Base-by-base conservation (phyloP, 2,888 invertebrate genomes). In the Cancer borealis region DNA sequence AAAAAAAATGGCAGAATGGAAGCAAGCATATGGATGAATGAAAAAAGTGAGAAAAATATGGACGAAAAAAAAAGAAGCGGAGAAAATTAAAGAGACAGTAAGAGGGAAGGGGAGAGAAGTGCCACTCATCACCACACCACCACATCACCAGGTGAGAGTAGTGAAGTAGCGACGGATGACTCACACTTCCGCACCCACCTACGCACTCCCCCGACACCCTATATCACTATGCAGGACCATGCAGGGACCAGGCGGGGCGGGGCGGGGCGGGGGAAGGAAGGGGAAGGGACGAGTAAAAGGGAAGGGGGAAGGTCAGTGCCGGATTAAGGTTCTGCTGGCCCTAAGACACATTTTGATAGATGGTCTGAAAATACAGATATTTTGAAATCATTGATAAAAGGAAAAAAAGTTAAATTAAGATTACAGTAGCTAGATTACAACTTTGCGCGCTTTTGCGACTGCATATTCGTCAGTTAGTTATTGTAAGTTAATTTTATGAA, bases 201-300 rank as follows among this genome's bases (percentile, higher is more conserved):
- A 30, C 84, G 84, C 84, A 39, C 84, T 84, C 39, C 84, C 54
- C 84, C 84, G 84, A 84, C 84, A 84, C 84, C 84, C 84, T 12
- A 84, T 84, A 84, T 30, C 84, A 30, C 39, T 14, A 84, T 30
- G 84, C 84, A 84, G 84, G 14, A 84, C 84, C 73, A 73, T 8
- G 73, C 26, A 73, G 73, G 73, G 21, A 60, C 60, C 60, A 60
- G 60, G 60, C 21, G 60, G 21, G 60, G 60, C 21, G 60, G 60
- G 5, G 60, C 3, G 60, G 21, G 21, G 21, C 3, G 60, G 60
- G 60, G 60, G 0, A 17, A 2, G 21, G 21, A 0, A 21, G 60
- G 3, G 60, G 5, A 21, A 5, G 60, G 60, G 4, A 14, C 10
- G 3, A 1, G 54, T 6, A 14, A 10, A 60, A 3, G 49, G 49